Evolutionary conservation across 2,113 vertebrate genomes (phyloP).

Genomic region (Rhineura floridana): DNA sequence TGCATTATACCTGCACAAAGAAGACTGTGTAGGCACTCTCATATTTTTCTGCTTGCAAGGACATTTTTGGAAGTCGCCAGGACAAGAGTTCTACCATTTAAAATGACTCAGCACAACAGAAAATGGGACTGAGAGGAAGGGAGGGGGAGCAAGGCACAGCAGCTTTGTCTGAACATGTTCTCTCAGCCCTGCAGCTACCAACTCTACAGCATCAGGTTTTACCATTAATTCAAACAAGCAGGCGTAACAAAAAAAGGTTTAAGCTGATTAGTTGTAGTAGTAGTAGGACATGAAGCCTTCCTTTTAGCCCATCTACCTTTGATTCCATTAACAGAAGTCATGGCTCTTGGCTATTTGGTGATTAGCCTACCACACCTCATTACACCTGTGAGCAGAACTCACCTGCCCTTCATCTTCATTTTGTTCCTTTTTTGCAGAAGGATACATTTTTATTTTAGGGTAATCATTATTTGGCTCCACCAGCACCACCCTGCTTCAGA

Average conservation of each 20-base stretch:
- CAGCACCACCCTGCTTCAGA: neutral
- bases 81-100: neutral
- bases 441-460: neutral
- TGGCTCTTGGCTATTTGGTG: neutral
- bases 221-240: neutral
- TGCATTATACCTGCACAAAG: neutral
- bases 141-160: neutral
- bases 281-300: neutral
- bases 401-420: neutral
- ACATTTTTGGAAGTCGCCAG: neutral
- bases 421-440: neutral
- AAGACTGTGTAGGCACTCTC: neutral
- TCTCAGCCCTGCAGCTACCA: neutral
- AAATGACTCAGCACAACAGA: too few species aligned
- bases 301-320: neutral
- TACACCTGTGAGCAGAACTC: neutral
- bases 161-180: neutral
- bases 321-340: neutral
- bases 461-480: neutral
- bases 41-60: neutral
- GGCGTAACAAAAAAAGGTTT: neutral
- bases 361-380: neutral
- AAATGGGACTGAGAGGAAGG: too few species aligned
- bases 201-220: neutral
- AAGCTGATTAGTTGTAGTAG: neutral